Conservation (phyloP, 2,888 invertebrate genomes). For the Machimus rusticus region DNA sequence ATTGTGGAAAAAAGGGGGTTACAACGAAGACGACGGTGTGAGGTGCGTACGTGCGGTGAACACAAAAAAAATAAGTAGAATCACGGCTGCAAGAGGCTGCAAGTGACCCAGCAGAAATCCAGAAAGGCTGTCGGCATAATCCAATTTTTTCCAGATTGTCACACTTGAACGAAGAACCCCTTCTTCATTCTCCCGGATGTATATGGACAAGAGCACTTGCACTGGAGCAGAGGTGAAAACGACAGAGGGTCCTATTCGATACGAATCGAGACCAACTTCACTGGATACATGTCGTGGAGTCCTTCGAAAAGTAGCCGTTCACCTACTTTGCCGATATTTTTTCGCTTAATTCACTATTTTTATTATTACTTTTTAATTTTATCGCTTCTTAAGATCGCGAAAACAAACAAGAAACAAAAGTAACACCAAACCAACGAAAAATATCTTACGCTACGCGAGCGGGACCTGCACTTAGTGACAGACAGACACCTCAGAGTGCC, state of each 20-base stretch:
- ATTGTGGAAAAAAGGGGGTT: not conserved
- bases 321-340: not conserved
- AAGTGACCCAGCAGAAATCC: not conserved
- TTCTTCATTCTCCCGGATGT: not conserved
- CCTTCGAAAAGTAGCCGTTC: not conserved
- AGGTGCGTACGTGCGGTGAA: not conserved
- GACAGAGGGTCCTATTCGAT: not conserved
- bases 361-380: not conserved
- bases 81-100: not conserved
- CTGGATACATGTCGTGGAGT: not conserved
- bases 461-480: not conserved
- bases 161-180: constrained; percentile 3
- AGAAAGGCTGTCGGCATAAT: constrained; percentile 24
- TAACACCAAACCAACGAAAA: constrained; percentile 27
- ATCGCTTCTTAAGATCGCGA: not conserved
- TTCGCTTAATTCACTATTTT: not conserved
- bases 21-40: not conserved
- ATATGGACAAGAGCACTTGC: not conserved
- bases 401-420: not conserved
- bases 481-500: not conserved
- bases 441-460: not conserved
- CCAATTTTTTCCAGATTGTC: constrained; percentile 25
- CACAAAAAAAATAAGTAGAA: constrained; percentile 5
- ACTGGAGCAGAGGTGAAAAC: not conserved
- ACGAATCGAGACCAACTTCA: constrained; percentile 3